Conservation (phyloP, 2,888 invertebrate species). For the Diloba caeruleocephala region DNA sequence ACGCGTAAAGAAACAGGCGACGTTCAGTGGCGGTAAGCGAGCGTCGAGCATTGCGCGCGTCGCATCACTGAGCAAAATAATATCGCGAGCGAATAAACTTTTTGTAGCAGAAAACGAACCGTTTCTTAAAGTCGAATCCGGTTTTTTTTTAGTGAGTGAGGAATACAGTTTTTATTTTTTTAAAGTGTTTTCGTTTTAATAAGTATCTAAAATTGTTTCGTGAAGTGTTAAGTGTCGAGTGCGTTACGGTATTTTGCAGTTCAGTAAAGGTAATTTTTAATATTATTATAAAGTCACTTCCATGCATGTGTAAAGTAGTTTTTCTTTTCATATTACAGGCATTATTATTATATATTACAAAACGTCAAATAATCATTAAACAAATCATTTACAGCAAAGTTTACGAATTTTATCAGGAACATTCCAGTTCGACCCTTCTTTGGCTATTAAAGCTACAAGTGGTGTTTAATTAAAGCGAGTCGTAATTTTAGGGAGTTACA, state of each 20-base stretch:
- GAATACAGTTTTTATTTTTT: slow-evolving; percentile 31
- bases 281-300: too few relatives aligned
- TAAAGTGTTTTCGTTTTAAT: slow-evolving; percentile 39
- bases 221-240: slow-evolving; percentile 52
- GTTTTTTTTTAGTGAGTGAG: slow-evolving; percentile 35
- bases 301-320: too few relatives aligned
- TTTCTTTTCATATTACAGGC: too few relatives aligned
- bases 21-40: slow-evolving; percentile 62
- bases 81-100: slow-evolving; percentile 52
- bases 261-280: slow-evolving; percentile 28
- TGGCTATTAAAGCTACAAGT: slow-evolving; percentile 39
- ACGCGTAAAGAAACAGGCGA: slow-evolving; percentile 47
- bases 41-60: slow-evolving; percentile 55
- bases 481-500: slow-evolving; percentile 38
- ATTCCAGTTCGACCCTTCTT: slow-evolving; percentile 15
- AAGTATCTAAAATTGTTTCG: slow-evolving; percentile 32
- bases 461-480: slow-evolving; percentile 46
- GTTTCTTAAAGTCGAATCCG: slow-evolving; percentile 19
- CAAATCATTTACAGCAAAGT: slow-evolving; percentile 18
- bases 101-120: slow-evolving; percentile 31
- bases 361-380: too few relatives aligned
- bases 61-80: slow-evolving; percentile 28
- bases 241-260: slow-evolving; percentile 35
- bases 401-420: slow-evolving; percentile 21
- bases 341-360: too few relatives aligned